Percentiles rank a stretch among this genome's conserved stretches.
phyloP scores from a whole-genome alignment of 64 coral and sea anemone genomes.

The Astreopora myriophthalma region DNA sequence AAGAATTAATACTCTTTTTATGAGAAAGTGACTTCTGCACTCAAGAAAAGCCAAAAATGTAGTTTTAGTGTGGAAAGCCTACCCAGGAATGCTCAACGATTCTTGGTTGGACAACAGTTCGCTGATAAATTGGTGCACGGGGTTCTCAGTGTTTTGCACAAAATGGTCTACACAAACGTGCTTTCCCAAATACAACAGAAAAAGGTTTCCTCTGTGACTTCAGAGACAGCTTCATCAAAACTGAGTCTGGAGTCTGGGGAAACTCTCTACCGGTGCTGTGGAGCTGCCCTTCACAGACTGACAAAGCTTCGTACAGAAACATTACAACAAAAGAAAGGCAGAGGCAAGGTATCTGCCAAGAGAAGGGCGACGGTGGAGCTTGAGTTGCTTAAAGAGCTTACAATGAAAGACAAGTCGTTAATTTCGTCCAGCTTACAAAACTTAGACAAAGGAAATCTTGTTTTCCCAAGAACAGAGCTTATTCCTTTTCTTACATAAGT shows the following conservation, averaged over 20 bases:
- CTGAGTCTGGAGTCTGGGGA: not conserved
- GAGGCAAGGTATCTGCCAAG: not conserved
- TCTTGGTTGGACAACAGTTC: not conserved
- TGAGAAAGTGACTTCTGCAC: no score
- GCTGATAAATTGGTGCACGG: not conserved
- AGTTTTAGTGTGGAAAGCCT: conserved; percentile 4
- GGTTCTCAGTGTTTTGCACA: not conserved
- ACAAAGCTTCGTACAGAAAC: conserved; percentile 35
- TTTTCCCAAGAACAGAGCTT: conserved; percentile 1
- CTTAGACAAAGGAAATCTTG: conserved; percentile 41
- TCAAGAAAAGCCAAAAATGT: no score
- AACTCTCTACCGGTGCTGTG: conserved; percentile 19
- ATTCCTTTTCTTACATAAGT: conserved; percentile 2
- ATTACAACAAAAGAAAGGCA: conserved; percentile 1
- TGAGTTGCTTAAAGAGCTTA: not conserved
- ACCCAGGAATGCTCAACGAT: conserved; percentile 6
- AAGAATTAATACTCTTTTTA: no score
- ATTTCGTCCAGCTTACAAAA: not conserved
- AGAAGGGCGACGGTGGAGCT: not conserved
- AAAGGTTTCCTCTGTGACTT: not conserved
- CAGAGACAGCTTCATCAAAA: not conserved
- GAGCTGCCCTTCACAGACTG: conserved; percentile 7
- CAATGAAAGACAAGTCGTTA: conserved; percentile 6
- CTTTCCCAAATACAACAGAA: not conserved
- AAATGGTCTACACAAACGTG: conserved; percentile 10